Conservation (phyloP, 2,888 invertebrate species). For the Ypsolopha sequella region DNA sequence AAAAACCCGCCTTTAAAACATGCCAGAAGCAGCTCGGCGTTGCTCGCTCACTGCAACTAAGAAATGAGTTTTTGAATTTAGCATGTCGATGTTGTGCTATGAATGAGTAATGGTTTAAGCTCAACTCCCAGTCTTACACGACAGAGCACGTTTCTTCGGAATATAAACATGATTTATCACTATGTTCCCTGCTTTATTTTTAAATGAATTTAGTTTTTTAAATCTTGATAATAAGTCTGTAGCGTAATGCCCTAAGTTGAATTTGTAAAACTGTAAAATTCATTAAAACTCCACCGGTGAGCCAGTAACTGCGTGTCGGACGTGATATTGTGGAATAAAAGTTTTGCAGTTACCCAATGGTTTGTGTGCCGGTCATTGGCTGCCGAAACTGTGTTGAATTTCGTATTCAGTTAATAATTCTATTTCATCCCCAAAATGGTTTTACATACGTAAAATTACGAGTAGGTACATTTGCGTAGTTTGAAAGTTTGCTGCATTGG, state of each 20-base stretch:
- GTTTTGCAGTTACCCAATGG: too few species aligned
- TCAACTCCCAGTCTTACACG: neutral
- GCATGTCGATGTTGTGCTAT: neutral
- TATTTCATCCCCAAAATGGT: too few species aligned
- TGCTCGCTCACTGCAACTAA: neutral
- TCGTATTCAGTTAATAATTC: too few species aligned
- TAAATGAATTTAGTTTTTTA: neutral
- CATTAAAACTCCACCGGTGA: neutral
- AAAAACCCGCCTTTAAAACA: neutral
- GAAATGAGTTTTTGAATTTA: neutral
- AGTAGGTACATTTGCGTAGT: too few species aligned
- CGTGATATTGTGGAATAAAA: too few species aligned
- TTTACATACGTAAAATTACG: too few species aligned
- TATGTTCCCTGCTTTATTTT: neutral
- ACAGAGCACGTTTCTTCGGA: neutral
- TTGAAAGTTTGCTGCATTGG: too few species aligned
- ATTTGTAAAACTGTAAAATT: neutral
- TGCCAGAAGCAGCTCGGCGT: neutral
- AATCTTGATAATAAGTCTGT: neutral
- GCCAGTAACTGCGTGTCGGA: too few species aligned
- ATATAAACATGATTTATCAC: neutral
- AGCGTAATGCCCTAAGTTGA: neutral
- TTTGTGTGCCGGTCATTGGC: too few species aligned
- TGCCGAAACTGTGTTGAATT: too few species aligned
- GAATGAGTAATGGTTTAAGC: neutral